Percentiles rank a stretch among this genome's conserved stretches.
Evolutionary conservation across 2,113 vertebrate species (phyloP).

Genomic region (Pseudois nayaur): DNA sequence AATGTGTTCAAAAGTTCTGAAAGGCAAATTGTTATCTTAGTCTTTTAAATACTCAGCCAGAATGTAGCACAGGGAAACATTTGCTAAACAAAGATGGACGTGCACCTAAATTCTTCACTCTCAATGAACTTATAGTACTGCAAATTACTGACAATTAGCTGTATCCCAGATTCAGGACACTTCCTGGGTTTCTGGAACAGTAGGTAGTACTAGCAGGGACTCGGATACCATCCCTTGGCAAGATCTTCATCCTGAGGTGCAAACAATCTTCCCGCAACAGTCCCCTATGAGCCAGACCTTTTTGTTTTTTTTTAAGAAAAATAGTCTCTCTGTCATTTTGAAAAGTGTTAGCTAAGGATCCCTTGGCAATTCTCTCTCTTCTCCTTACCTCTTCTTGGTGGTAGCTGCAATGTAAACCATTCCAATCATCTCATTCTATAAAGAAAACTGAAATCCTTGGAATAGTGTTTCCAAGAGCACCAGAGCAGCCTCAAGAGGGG

Average conservation of each 20-base stretch:
- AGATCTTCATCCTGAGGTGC: background rate
- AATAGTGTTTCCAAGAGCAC: background rate
- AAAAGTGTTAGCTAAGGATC: background rate
- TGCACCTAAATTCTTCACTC: background rate
- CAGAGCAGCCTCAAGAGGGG: background rate
- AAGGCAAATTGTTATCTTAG: background rate
- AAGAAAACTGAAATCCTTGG: constrained; percentile 12
- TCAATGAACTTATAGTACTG: background rate
- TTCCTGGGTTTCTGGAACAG: background rate
- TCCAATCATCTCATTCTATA: background rate
- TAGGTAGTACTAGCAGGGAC: background rate
- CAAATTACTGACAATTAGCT: background rate
- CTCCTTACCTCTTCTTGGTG: background rate
- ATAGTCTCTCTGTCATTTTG: constrained; percentile 10
- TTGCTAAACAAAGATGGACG: constrained; percentile 2
- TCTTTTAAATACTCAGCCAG: constrained; percentile 31
- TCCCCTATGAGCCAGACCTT: background rate
- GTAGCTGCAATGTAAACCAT: background rate
- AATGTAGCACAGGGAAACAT: background rate
- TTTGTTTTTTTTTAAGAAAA: background rate
- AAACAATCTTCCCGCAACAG: background rate
- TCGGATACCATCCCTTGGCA: background rate
- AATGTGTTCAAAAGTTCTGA: background rate
- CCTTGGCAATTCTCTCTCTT: background rate
- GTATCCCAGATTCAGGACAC: background rate